phyloP scores from a whole-genome alignment of 37 sponge, comb jelly and placozoan species.

The Halichondria panicea region DNA sequence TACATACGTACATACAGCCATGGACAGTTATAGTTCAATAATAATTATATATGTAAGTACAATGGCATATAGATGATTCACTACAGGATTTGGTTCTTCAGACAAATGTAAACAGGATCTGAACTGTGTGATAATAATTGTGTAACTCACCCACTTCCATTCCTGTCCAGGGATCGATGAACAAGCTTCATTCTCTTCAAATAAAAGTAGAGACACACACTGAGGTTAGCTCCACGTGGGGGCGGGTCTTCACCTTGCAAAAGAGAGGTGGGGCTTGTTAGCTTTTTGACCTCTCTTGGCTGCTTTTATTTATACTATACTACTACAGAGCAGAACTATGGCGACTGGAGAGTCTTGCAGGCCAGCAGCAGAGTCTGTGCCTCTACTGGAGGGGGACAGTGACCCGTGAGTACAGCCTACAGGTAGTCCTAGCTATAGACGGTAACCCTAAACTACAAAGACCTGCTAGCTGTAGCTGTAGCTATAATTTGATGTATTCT shows the following conservation, averaged over 20 bases:
- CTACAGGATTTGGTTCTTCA: too few species aligned
- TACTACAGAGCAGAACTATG: neutral
- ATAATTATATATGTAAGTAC: too few species aligned
- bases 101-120: too few species aligned
- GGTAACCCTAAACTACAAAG: neutral
- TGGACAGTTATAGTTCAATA: too few species aligned
- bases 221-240: neutral
- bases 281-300: neutral
- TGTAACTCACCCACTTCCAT: constrained; percentile 54
- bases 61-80: too few species aligned
- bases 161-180: constrained; percentile 49
- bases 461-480: too few species aligned
- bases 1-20: too few species aligned
- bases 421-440: neutral
- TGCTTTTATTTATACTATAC: too few species aligned
- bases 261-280: neutral
- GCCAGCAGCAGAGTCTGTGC: too few species aligned
- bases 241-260: neutral
- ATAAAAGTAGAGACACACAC: too few species aligned
- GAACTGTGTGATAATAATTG: too few species aligned
- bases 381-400: constrained; percentile 17
- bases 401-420: constrained; percentile 27
- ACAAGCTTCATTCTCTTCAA: constrained; percentile 53
- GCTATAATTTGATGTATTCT: too few species aligned
- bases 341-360: neutral